Percentiles rank a stretch among this genome's conserved stretches.
Evolutionary conservation across 2,888 invertebrate genomes (phyloP).

Genomic region (Catocala nupta): DNA sequence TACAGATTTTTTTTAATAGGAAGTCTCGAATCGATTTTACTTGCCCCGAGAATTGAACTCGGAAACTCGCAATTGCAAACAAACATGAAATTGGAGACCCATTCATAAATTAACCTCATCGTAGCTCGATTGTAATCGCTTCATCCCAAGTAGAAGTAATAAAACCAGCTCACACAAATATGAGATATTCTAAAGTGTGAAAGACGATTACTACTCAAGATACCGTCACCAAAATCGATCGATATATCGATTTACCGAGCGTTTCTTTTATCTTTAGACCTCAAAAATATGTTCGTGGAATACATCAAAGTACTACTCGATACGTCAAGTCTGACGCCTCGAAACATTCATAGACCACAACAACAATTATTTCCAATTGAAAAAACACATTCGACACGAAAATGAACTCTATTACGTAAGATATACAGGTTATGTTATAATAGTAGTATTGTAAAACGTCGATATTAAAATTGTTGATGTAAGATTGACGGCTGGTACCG

Average conservation of each 20-base stretch:
- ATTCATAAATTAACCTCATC: too few relatives aligned
- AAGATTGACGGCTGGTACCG: slow-evolving; percentile 79
- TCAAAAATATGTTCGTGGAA: slow-evolving; percentile 44
- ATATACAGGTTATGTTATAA: slow-evolving; percentile 56
- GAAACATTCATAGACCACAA: slow-evolving; percentile 47
- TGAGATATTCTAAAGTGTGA: too few relatives aligned
- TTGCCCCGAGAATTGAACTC: too few relatives aligned
- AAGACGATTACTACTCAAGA: not conserved
- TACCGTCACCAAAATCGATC: slow-evolving; percentile 10
- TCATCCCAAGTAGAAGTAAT: too few relatives aligned
- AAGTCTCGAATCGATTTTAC: too few relatives aligned
- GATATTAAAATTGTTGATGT: slow-evolving; percentile 71
- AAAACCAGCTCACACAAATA: too few relatives aligned
- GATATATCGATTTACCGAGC: slow-evolving; percentile 24
- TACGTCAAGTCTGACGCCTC: slow-evolving; percentile 73
- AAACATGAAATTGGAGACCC: too few relatives aligned
- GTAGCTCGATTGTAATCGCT: too few relatives aligned
- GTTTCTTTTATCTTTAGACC: slow-evolving; percentile 28
- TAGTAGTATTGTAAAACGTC: slow-evolving; percentile 61
- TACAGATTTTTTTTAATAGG: too few relatives aligned
- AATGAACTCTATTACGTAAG: slow-evolving; percentile 58
- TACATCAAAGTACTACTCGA: slow-evolving; percentile 65
- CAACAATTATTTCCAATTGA: slow-evolving; percentile 33
- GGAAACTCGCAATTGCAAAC: too few relatives aligned
- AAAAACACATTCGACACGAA: slow-evolving; percentile 36